Evolutionary conservation across 2,113 vertebrate genomes (phyloP), one percentile per base, ranked within the genome.

Genomic region (Falcunculus frontatus): DNA sequence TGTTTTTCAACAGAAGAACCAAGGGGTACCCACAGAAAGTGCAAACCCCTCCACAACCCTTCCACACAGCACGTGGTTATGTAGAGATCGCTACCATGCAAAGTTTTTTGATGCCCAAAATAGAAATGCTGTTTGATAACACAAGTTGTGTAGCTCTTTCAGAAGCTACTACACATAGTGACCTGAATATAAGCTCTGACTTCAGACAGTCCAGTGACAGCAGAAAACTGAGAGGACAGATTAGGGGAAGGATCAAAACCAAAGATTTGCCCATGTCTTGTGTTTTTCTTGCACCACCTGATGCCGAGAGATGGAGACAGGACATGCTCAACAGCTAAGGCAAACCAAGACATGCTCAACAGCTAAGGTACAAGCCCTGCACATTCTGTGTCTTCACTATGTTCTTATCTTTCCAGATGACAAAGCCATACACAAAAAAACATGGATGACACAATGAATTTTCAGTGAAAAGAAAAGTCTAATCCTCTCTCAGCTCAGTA

Each of bases 41-140:
- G 37, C 50, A 83, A 77, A 56, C 3, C 42, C 14, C 12, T 88
- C 70, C 32, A 13, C 8, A 53, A 26, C 30, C 59, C 62, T 85
- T 63, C 41, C 59, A 39, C 12, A 12, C 10, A 67, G 52, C 42
- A 49, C 0, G 0, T 13, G 25, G 37, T 22, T 50, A 47, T 4
- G 1, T 13, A 44, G 37, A 85, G 20, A 37, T 78, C 2, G 0
- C 59, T 42, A 57, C 26, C 72, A 73, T 0, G 0, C 16, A 41
- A 87, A 35, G 59, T 9, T 74, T 93, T 76, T 74, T 80, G 12
- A 88, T 77, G 50, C 7, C 59, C 30, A 83, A 84, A 92, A 77
- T 2, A 86, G 72, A 93, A 88, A 80, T 13, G 8, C 8, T 53
- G 13, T 55, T 86, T 39, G 46, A 74, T 18, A 44, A 84, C n/a